Conservation (phyloP, 64 coral and sea anemone genomes). For the Exaiptasia diaphana region DNA sequence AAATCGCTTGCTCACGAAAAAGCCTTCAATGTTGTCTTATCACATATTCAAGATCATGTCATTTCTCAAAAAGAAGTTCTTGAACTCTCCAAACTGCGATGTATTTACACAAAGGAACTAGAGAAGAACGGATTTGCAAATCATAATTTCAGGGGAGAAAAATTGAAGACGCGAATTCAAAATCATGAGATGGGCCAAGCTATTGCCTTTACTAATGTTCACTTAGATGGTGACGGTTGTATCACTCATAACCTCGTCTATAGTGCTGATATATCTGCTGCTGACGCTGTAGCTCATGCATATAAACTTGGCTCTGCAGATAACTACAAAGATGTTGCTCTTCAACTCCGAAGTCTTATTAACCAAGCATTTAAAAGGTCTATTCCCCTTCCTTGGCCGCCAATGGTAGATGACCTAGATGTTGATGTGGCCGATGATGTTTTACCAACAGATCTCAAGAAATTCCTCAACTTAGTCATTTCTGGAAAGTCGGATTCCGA, state of each 20-base stretch:
- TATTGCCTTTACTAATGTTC: neutral
- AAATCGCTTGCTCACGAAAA: neutral
- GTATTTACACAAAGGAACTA: neutral
- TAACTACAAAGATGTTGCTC: neutral
- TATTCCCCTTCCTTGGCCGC: neutral
- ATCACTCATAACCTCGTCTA: neutral
- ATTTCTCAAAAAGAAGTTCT: neutral
- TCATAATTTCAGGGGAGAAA: neutral
- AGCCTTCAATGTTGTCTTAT: neutral
- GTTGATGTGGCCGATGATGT: neutral
- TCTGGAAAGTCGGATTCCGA: slow-evolving; percentile 2
- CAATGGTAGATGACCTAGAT: neutral
- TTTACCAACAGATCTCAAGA: neutral
- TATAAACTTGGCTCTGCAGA: slow-evolving; percentile 8
- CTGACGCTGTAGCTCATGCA: slow-evolving; percentile 18
- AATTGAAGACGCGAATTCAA: neutral
- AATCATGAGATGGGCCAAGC: neutral
- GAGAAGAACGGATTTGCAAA: neutral
- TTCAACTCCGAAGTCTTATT: neutral
- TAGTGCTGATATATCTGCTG: neutral
- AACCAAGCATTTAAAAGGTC: neutral
- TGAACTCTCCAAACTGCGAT: neutral
- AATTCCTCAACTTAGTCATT: neutral
- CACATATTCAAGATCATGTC: neutral
- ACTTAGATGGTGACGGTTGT: neutral